Base-by-base conservation (phyloP, 2,113 vertebrate species). In the Tragelaphus buxtoni region DNA sequence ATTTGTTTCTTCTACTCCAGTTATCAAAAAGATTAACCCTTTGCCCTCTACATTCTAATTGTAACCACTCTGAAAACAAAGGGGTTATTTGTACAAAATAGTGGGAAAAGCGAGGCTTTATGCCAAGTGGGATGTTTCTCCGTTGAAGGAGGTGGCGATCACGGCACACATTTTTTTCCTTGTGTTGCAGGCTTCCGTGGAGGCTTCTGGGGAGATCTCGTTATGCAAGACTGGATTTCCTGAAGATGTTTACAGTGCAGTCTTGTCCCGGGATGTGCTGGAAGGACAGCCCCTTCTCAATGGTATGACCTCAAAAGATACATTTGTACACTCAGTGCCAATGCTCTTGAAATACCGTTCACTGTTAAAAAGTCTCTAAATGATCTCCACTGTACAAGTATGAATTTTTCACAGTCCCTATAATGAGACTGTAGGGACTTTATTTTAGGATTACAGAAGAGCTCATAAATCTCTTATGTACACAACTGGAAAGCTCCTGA, bases 201-300 rank as follows among this genome's bases (percentile, higher is more conserved):
- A 99, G 98, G 99, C 99, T 98, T 99, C 98, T 98, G 99, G 98
- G 98, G 99, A 99, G 98, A 98, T 98, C 97, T 97, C 98, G 92
- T 98, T 99, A 98, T 99, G 99, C 99, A 99, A 98, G 98, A 99
- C 99, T 97, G 99, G 99, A 98, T 99, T 99, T 99, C 99, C 99
- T 98, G 99, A 99, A 99, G 99, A 99, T 95, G 99, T 99, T 96
- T 99, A 99, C 98, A 99, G 98, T 88, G 99, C 99, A 24, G 98
- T 98, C 92, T 98, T 99, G 97, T 99, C 99, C 26, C 99, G 99
- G 98, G 99, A 98, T 81, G 91, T 99, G 63, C 99, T 98, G 42
- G 98, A 99, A 99, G 99, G 99, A 98, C 99, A 99, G 97, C 99
- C 99, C 96, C 99, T 99, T 97, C 99, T 99, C 97, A 99, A 99